phyloP scores from a whole-genome alignment of 2,113 vertebrate species.

The Riparia riparia region DNA sequence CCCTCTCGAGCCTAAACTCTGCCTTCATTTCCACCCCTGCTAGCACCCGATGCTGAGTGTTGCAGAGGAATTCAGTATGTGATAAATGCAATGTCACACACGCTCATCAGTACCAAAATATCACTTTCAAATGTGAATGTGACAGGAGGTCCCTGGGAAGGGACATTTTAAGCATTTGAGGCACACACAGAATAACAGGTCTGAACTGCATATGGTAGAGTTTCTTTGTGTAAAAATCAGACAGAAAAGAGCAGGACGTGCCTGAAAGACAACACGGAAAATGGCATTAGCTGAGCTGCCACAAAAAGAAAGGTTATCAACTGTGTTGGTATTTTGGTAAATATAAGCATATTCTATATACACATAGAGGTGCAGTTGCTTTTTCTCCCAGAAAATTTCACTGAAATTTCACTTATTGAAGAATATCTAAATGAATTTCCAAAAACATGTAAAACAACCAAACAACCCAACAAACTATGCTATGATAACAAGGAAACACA shows the following conservation, averaged over 20 bases:
- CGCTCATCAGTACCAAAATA: neutral
- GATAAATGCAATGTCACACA: neutral
- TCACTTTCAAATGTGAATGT: neutral
- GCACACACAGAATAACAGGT: neutral
- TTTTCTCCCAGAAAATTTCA: neutral
- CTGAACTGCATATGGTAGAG: neutral
- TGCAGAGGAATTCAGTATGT: neutral
- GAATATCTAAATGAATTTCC: neutral
- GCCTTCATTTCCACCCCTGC: neutral
- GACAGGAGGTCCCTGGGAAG: neutral
- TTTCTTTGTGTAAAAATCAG: neutral
- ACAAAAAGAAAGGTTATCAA: neutral
- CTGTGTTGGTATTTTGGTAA: neutral
- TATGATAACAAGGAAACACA: neutral
- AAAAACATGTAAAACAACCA: neutral
- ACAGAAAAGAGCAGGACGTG: neutral
- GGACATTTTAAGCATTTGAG: neutral
- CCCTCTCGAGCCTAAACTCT: neutral
- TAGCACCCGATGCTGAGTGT: neutral
- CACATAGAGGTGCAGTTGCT: rapidly evolving
- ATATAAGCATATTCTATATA: neutral
- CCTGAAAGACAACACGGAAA: neutral
- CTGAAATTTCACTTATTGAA: neutral
- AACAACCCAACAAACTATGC: neutral
- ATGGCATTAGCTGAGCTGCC: neutral